Conservation (phyloP, 2,888 invertebrate species). For the Bembecia ichneumoniformis region DNA sequence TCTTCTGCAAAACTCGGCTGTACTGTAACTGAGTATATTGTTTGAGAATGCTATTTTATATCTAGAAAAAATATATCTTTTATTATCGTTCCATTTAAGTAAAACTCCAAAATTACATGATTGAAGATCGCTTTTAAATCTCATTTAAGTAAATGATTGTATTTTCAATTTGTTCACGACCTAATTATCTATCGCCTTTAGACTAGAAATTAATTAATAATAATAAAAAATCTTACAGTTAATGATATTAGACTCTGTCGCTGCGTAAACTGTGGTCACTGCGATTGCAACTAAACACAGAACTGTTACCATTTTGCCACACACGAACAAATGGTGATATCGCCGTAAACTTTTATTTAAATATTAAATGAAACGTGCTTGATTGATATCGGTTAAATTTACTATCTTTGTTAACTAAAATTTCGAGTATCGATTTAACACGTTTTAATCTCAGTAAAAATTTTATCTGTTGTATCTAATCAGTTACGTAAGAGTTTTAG, state of each 20-base stretch:
- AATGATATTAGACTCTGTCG: slow-evolving; percentile 20
- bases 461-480: too few species aligned
- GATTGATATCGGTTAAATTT: background rate
- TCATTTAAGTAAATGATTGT: too few species aligned
- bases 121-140: too few species aligned
- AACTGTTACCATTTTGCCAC: slow-evolving; percentile 27
- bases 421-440: background rate
- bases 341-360: slow-evolving; percentile 9
- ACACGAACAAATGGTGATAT: background rate
- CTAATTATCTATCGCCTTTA: too few species aligned
- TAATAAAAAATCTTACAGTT: slow-evolving; percentile 35
- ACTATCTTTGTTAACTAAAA: background rate
- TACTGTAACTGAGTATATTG: too few species aligned
- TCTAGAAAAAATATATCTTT: too few species aligned
- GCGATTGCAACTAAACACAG: slow-evolving; percentile 18
- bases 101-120: too few species aligned
- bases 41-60: too few species aligned
- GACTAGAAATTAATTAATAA: background rate
- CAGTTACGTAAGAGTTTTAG: too few species aligned
- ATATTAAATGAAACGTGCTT: slow-evolving; percentile 16
- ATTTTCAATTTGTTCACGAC: too few species aligned
- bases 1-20: too few species aligned
- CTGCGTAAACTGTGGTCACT: slow-evolving; percentile 16
- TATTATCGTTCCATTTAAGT: too few species aligned
- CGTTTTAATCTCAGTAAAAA: background rate